A percentile compares a stretch with the other conserved stretches of the same genome.
Evolutionary conservation across 2,797 vertebrate species (phyloP).

Genomic region (Scarus forsteni): DNA sequence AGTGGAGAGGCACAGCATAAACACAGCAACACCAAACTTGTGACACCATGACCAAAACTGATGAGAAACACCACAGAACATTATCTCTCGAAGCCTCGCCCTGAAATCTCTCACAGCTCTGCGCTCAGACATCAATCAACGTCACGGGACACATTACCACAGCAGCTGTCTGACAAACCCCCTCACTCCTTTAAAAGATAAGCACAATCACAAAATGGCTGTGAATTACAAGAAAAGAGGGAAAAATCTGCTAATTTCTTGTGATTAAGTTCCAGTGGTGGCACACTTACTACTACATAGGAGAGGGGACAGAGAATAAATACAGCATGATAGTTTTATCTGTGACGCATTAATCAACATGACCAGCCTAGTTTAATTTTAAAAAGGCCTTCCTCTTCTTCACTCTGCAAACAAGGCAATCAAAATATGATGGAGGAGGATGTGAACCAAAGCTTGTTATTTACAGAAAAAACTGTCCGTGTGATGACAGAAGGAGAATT

Average conservation of each 20-base stretch:
- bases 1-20: background rate
- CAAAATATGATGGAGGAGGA: no score
- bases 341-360: no score
- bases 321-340: no score
- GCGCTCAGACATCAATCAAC: slow-evolving; percentile 34
- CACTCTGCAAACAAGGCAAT: no score
- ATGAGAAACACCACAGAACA: slow-evolving; percentile 21
- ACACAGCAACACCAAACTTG: slow-evolving; percentile 6
- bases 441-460: no score
- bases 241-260: background rate
- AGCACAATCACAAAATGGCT: background rate
- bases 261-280: background rate
- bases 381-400: no score
- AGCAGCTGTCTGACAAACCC: slow-evolving; percentile 14
- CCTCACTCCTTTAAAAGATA: slow-evolving; percentile 13
- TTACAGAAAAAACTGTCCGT: no score
- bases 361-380: no score
- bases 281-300: no score
- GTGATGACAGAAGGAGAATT: no score
- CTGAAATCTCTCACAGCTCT: slow-evolving; percentile 19
- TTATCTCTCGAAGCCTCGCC: slow-evolving; percentile 25
- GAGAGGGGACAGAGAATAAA: no score
- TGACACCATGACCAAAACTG: slow-evolving; percentile 1
- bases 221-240: background rate
- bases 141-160: slow-evolving; percentile 34